Evolutionary conservation across 2,113 vertebrate species (phyloP).

Genomic region (Garra rufa): DNA sequence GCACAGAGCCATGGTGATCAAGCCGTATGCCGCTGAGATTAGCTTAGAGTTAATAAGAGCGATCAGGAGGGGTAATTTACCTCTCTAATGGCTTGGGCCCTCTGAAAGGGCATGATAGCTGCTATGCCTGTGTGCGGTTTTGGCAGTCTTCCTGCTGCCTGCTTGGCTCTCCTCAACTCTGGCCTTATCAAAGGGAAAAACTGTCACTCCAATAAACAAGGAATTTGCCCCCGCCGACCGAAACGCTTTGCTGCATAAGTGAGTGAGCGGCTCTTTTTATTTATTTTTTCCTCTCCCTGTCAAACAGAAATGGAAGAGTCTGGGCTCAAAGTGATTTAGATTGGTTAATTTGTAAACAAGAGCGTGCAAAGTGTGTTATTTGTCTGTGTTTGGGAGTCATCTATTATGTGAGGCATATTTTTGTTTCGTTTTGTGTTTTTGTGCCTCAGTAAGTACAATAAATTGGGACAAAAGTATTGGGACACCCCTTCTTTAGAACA

Average conservation of each 20-base stretch:
- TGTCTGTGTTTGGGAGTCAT: conserved; percentile 1
- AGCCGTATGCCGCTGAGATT: conserved; percentile 24
- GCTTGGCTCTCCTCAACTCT: conserved; percentile 25
- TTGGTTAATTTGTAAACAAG: conserved; percentile 15
- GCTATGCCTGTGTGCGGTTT: conserved; percentile 18
- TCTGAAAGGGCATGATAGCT: conserved; percentile 30
- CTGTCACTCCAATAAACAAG: conserved; percentile 36
- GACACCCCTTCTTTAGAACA: no score
- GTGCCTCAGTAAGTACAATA: no score
- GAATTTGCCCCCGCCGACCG: not conserved
- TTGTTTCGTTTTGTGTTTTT: not conserved
- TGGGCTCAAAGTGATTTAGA: conserved; percentile 7
- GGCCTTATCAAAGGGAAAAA: conserved; percentile 31
- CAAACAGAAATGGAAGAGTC: not conserved
- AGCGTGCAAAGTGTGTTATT: not conserved
- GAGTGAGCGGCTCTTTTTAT: not conserved
- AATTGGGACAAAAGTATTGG: no score
- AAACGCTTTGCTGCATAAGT: conserved; percentile 13
- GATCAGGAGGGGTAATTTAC: conserved; percentile 34
- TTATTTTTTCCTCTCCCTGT: not conserved
- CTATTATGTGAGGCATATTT: not conserved
- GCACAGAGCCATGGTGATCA: conserved; percentile 29
- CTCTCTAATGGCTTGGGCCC: conserved; percentile 22
- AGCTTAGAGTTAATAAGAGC: conserved; percentile 36
- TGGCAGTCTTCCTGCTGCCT: conserved; percentile 9